These are phyloP conservation scores for Limulus polyphemus DNA, from an alignment of 2,888 invertebrate species.

Conservation along the genomic window DNA sequence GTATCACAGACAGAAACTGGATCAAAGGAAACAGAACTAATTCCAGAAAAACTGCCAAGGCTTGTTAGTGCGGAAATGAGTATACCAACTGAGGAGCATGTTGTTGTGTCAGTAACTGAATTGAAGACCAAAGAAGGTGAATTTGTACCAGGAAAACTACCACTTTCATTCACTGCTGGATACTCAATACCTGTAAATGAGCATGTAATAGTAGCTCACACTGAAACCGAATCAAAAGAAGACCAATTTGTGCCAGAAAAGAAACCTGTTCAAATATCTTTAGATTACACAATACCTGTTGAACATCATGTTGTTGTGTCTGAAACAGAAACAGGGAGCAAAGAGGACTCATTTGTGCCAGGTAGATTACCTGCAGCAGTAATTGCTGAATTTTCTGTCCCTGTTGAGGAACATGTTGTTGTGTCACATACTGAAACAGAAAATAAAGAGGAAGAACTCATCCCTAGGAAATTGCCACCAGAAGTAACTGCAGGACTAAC, in stretches of 20 bases:
- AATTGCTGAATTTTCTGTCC: slow-evolving; percentile 11
- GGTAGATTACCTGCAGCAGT: slow-evolving; percentile 11
- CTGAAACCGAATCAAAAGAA: slow-evolving; percentile 19
- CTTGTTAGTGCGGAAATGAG: slow-evolving; percentile 41
- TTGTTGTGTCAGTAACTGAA: slow-evolving; percentile 14
- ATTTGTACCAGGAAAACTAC: slow-evolving; percentile 7
- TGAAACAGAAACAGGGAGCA: slow-evolving; percentile 15
- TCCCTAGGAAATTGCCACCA: slow-evolving; percentile 14
- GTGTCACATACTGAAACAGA: slow-evolving; percentile 17
- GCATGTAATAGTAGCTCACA: slow-evolving; percentile 17
- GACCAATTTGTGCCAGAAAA: slow-evolving; percentile 15
- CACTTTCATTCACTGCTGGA: slow-evolving; percentile 16
- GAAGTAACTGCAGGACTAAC: slow-evolving; percentile 11
- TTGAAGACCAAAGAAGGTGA: slow-evolving; percentile 16
- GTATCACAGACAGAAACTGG: slow-evolving; percentile 11
- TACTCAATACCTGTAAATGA: slow-evolving; percentile 17
- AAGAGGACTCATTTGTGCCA: slow-evolving; percentile 19
- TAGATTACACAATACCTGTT: slow-evolving; percentile 18
- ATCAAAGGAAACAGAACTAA: slow-evolving; percentile 9
- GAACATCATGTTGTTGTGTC: slow-evolving; percentile 17
- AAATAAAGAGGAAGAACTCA: slow-evolving; percentile 21
- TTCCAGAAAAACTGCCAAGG: slow-evolving; percentile 36
- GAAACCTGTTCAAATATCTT: slow-evolving; percentile 14
- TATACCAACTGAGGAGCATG: slow-evolving; percentile 16
- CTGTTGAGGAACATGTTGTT: slow-evolving; percentile 15